Evolutionary conservation across 2,888 invertebrate species (phyloP).

Genomic region (Amblyjoppa fuscipennis): DNA sequence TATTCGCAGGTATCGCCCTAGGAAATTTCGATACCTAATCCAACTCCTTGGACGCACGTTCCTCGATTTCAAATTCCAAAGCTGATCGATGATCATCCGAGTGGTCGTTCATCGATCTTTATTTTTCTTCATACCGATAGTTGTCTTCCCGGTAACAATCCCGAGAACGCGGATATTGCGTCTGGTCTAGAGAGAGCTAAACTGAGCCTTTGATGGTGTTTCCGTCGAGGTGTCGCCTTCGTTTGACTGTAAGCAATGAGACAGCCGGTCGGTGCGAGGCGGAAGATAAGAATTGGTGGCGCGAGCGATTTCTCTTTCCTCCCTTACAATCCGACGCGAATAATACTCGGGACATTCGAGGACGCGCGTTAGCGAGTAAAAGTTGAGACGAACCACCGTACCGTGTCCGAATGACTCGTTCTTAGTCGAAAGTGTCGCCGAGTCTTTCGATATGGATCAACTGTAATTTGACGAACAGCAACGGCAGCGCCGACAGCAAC

Average conservation of each 20-base stretch:
- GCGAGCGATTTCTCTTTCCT: slow-evolving; percentile 41
- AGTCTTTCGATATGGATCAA: slow-evolving; percentile 59
- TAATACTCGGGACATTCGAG: slow-evolving; percentile 52
- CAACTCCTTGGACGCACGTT: not conserved
- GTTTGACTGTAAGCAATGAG: slow-evolving; percentile 18
- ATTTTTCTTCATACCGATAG: not conserved
- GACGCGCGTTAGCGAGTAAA: slow-evolving; percentile 50
- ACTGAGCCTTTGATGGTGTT: not conserved
- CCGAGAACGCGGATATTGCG: not conserved
- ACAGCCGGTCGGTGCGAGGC: not conserved
- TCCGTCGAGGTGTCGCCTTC: not conserved
- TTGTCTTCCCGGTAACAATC: not conserved
- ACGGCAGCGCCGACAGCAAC: slow-evolving; percentile 26
- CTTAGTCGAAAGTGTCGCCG: slow-evolving; percentile 13
- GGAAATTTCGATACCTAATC: not conserved
- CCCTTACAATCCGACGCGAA: slow-evolving; percentile 30
- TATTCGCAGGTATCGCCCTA: not conserved
- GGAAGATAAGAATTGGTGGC: slow-evolving; percentile 39
- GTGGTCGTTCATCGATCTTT: not conserved
- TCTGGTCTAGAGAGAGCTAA: not conserved
- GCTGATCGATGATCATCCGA: not conserved
- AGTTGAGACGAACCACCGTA: slow-evolving; percentile 20
- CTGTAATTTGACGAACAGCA: slow-evolving; percentile 60
- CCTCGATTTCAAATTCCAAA: not conserved
- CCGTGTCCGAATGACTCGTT: not conserved